Conservation (phyloP, 2,113 vertebrate species). For the Mesoclemmys tuberculata region DNA sequence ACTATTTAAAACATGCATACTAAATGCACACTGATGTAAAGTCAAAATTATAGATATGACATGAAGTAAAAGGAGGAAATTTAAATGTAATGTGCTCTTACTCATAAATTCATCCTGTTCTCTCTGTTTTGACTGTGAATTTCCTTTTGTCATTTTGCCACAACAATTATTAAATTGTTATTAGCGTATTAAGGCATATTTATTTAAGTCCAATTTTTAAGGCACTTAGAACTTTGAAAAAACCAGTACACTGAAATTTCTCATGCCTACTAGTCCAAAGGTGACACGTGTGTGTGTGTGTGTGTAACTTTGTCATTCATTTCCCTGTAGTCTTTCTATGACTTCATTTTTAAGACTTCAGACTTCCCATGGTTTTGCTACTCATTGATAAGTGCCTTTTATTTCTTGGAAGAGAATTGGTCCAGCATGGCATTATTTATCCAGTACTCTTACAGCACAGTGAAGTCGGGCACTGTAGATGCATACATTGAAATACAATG, state of each 20-base stretch:
- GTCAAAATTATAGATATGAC: neutral
- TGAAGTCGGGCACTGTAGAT: neutral
- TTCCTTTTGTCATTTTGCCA: constrained; percentile 29
- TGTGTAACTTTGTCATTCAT: neutral
- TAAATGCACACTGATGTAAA: neutral
- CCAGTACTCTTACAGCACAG: neutral
- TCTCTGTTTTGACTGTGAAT: constrained; percentile 51
- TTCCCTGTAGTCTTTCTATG: neutral
- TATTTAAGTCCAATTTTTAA: neutral
- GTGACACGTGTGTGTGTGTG: too few species aligned
- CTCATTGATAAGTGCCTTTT: neutral
- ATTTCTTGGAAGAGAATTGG: neutral
- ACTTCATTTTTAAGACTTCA: neutral
- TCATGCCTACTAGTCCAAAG: neutral
- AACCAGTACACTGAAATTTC: neutral
- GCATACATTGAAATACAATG: neutral
- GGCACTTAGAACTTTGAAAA: neutral
- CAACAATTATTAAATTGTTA: neutral
- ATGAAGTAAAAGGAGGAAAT: neutral
- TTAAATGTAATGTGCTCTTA: constrained; percentile 39
- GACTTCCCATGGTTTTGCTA: neutral
- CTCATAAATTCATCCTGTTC: constrained; percentile 58
- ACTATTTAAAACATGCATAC: neutral
- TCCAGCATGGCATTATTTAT: neutral
- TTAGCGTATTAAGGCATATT: neutral